phyloP scores from a whole-genome alignment of 2,797 vertebrate genomes.

The Nannoperca australis region DNA sequence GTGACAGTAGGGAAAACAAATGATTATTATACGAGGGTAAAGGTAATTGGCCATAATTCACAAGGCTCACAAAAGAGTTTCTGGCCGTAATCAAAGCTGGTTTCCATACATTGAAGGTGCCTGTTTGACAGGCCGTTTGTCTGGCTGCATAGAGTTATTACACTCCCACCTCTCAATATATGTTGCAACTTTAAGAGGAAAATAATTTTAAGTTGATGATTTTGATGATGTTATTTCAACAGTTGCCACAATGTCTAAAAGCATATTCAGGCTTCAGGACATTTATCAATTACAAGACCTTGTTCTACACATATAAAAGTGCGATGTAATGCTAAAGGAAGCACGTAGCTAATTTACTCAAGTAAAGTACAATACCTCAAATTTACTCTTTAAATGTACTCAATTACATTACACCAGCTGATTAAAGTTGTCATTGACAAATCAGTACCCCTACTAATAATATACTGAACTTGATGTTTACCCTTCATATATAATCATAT shows the following conservation, averaged over 20 bases:
- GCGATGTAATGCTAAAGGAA: neutral
- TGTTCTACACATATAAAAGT: slow-evolving; percentile 1
- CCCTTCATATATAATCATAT: neutral
- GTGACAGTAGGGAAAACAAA: slow-evolving; percentile 74
- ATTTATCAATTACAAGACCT: slow-evolving; percentile 22
- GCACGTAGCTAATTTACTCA: neutral
- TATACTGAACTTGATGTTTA: neutral
- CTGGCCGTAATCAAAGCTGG: slow-evolving; percentile 69
- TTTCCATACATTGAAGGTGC: slow-evolving; percentile 67
- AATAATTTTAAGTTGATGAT: slow-evolving; percentile 20
- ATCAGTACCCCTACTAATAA: neutral
- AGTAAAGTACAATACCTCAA: neutral
- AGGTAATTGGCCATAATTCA: slow-evolving; percentile 81
- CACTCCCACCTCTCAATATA: slow-evolving; percentile 34
- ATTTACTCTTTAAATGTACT: slow-evolving; percentile 9
- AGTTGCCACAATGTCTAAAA: slow-evolving; percentile 16
- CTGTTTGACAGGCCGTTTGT: slow-evolving; percentile 71
- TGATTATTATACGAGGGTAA: slow-evolving; percentile 74
- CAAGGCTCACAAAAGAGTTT: slow-evolving; percentile 55
- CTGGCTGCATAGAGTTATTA: slow-evolving; percentile 61
- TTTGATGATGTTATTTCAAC: slow-evolving; percentile 33
- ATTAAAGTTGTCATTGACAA: neutral
- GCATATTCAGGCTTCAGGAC: slow-evolving; percentile 13
- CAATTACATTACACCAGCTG: neutral
- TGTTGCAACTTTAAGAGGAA: slow-evolving; percentile 28